Evolutionary conservation across 2,888 invertebrate genomes (phyloP), one percentile per base, ranked within the genome.

Genomic region (Cryptophagus acutangulus): DNA sequence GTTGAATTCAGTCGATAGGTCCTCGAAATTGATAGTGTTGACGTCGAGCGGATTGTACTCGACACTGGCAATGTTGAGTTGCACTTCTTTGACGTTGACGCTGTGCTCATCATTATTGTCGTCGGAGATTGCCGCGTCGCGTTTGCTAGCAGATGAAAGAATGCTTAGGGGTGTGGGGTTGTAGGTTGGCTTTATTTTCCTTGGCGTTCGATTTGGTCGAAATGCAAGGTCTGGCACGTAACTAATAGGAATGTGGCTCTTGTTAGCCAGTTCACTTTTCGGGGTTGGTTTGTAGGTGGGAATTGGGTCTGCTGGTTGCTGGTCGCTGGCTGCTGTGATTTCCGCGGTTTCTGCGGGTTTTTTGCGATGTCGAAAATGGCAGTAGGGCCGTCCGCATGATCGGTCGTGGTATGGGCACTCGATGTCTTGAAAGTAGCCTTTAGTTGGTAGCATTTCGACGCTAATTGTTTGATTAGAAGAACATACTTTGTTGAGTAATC

Each of bases 301-400:
- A 31, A 52, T 55, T 17, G 43, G 30, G 70, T 68, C 71, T 71
- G 33, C 38, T 17, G 46, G 45, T 40, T 53, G 49, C 56, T 74
- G 70, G 45, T 74, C 62, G 30, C 70, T 69, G 41, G 72, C 70
- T 47, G 67, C 67, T 44, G 59, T 46, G 41, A 68, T 62, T 50
- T 66, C 70, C 46, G 67, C 67, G 45, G 61, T 58, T 74, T 87
- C 87, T 34, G 57, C 54, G 6, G 45, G 54, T 73, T 81, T 84
- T 61, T 79, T 84, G 52, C 79, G 76, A 70, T 94, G 94, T 62
- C 87, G 82, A 69, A 87, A 94, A 72, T 93, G 92, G 72, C 94
- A 94, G 70, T 92, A 90, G 14, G 92, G 91, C 59, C 94, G 76
- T 54, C 84, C 84, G 71, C 94, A 94, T 36, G 79, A 71, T 46